Evolutionary conservation across 30 jellyfish, hydroid and myxozoan species (phyloP).

Genomic region (Turritopsis rubra): DNA sequence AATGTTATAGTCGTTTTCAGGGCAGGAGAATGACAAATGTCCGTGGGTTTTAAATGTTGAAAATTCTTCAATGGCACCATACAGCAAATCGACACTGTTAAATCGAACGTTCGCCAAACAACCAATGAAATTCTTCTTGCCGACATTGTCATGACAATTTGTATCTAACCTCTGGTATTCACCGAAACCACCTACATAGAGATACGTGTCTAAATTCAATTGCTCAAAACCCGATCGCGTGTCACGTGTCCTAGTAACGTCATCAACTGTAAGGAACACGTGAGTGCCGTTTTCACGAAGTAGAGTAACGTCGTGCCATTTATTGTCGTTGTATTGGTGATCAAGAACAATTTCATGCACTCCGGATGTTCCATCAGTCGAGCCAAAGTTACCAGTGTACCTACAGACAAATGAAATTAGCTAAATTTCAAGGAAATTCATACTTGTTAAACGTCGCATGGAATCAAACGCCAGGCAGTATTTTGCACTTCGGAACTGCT

Average conservation of each 20-base stretch:
- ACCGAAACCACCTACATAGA: slow-evolving; percentile 78
- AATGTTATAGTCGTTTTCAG: slow-evolving; percentile 32
- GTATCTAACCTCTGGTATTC: slow-evolving; percentile 34
- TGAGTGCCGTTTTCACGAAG: slow-evolving; percentile 41
- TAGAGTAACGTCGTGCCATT: slow-evolving; percentile 79
- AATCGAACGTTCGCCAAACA: slow-evolving; percentile 72
- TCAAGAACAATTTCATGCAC: slow-evolving; percentile 55
- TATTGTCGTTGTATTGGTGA: slow-evolving; percentile 67
- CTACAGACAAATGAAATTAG: slow-evolving; percentile 32
- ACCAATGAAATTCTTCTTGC: slow-evolving; percentile 62
- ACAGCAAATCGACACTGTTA: slow-evolving; percentile 56
- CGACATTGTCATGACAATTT: slow-evolving; percentile 24
- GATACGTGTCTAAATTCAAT: slow-evolving; percentile 53
- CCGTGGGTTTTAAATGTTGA: slow-evolving; percentile 44
- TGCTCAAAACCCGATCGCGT: slow-evolving; percentile 61
- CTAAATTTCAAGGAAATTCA: too few species aligned
- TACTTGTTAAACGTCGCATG: too few species aligned
- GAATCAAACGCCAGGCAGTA: too few species aligned
- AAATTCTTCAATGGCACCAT: slow-evolving; percentile 57
- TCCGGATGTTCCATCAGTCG: slow-evolving; percentile 62
- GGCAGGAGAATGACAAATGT: slow-evolving; percentile 44
- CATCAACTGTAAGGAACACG: slow-evolving; percentile 59
- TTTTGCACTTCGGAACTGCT: too few species aligned
- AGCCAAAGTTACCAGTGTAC: slow-evolving; percentile 92
- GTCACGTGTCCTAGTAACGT: slow-evolving; percentile 36